These are phyloP conservation scores for Bactericera cockerelli DNA, from an alignment of 1,140 invertebrate genomes.

Conservation along the genomic window DNA sequence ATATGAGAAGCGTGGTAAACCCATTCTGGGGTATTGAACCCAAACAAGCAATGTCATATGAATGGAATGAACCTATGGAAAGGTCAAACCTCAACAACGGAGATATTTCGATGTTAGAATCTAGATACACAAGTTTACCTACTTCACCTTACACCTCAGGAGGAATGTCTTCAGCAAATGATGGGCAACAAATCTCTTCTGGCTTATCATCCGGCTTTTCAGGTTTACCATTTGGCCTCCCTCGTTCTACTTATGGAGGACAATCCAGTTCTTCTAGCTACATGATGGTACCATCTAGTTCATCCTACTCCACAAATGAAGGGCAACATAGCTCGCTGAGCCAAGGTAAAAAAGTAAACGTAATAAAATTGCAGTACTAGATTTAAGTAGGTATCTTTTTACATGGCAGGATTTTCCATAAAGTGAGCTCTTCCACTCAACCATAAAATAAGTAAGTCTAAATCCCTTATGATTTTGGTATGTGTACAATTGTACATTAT, in stretches of 20 bases:
- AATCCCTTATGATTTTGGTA: too few relatives aligned
- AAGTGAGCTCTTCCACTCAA: too few relatives aligned
- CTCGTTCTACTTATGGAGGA: background rate
- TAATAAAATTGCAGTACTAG: too few relatives aligned
- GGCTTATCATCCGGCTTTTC: background rate
- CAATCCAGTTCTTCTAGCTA: too few relatives aligned
- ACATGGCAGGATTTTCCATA: too few relatives aligned
- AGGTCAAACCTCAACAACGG: background rate
- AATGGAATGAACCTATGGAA: background rate
- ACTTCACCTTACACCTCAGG: background rate
- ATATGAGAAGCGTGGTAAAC: background rate
- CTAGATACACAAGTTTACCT: background rate
- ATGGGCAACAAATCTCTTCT: background rate
- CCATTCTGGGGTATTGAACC: constrained; percentile 4
- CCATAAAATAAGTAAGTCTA: too few relatives aligned
- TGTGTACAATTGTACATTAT: too few relatives aligned
- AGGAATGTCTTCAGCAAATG: background rate
- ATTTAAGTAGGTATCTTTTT: too few relatives aligned
- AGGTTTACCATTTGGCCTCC: background rate
- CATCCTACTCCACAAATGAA: too few relatives aligned
- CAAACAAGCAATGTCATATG: background rate
- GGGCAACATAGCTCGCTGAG: background rate
- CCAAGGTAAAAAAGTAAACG: too few relatives aligned
- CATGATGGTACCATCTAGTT: too few relatives aligned
- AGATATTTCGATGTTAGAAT: background rate